These are phyloP conservation scores for Emmelina monodactyla DNA, from an alignment of 2,888 invertebrate genomes.

Conservation along the genomic window DNA sequence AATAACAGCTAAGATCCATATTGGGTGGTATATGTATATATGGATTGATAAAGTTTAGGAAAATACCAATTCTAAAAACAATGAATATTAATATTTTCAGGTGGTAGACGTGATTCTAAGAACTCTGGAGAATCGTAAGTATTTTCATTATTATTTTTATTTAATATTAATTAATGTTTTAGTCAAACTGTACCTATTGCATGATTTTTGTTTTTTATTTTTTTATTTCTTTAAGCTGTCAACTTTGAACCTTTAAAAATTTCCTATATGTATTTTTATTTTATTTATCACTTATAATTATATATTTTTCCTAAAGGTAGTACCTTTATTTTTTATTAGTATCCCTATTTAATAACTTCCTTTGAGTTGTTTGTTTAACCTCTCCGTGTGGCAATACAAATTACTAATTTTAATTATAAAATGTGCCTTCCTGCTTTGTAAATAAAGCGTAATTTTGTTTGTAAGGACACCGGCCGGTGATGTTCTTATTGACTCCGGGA, in stretches of 20 bases:
- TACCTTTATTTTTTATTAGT: too few species aligned
- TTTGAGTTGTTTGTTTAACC: too few species aligned
- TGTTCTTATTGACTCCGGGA: slow-evolving; percentile 47
- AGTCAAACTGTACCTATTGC: too few species aligned
- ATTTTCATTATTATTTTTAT: slow-evolving; percentile 11
- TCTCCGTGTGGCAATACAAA: too few species aligned
- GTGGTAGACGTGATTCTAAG: slow-evolving; percentile 35
- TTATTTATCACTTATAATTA: too few species aligned
- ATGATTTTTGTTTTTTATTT: too few species aligned
- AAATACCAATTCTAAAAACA: background rate
- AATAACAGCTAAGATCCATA: background rate
- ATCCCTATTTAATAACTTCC: too few species aligned
- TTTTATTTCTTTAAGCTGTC: too few species aligned
- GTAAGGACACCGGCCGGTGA: slow-evolving; percentile 56
- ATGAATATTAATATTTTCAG: slow-evolving; percentile 8
- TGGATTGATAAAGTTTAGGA: background rate
- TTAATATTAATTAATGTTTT: too few species aligned
- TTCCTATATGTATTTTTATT: too few species aligned
- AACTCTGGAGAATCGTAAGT: slow-evolving; percentile 61
- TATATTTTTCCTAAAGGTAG: too few species aligned
- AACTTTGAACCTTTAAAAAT: too few species aligned
- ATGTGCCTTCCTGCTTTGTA: slow-evolving; percentile 22
- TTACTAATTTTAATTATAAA: slow-evolving; percentile 6
- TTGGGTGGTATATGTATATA: background rate
- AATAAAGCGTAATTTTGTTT: slow-evolving; percentile 18